Evolutionary conservation across 2,888 invertebrate genomes (phyloP).

Genomic region (Latrodectus elegans): DNA sequence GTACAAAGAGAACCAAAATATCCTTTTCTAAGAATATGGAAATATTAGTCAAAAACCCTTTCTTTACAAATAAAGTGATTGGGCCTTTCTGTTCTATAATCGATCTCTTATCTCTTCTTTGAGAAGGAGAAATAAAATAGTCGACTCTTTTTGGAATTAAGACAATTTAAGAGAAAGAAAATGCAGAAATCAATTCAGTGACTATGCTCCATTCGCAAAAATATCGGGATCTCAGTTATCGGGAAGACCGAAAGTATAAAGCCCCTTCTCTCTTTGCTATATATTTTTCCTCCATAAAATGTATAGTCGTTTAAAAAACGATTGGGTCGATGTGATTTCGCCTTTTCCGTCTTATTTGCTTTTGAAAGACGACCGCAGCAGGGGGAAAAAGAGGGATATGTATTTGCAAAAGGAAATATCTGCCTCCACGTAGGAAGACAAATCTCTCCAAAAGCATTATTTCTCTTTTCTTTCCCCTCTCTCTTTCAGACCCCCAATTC

Average conservation of each 20-base stretch:
- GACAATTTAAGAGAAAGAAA: background rate
- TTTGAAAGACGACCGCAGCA: conserved; percentile 23
- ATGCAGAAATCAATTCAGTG: background rate
- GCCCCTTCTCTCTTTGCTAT: background rate
- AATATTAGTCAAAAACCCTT: too few species aligned
- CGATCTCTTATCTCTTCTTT: too few species aligned
- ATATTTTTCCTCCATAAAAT: conserved; percentile 6
- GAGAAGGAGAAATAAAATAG: too few species aligned
- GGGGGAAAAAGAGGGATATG: background rate
- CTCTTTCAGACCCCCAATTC: background rate
- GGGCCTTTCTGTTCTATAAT: too few species aligned
- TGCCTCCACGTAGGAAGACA: conserved; percentile 31
- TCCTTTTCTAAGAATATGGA: too few species aligned
- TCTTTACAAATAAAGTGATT: too few species aligned
- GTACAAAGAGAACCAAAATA: too few species aligned
- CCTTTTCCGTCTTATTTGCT: conserved; percentile 40
- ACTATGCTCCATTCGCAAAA: background rate
- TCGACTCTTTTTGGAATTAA: background rate
- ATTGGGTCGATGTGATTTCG: conserved; percentile 47
- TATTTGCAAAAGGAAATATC: conserved; percentile 49
- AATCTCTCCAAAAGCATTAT: conserved; percentile 57
- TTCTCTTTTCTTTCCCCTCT: conserved; percentile 4
- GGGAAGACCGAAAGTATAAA: background rate
- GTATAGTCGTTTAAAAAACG: conserved; percentile 39
- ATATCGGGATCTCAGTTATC: background rate